Base-by-base conservation (phyloP, 2,113 vertebrate species). In the Chlorodrepanis virens region DNA sequence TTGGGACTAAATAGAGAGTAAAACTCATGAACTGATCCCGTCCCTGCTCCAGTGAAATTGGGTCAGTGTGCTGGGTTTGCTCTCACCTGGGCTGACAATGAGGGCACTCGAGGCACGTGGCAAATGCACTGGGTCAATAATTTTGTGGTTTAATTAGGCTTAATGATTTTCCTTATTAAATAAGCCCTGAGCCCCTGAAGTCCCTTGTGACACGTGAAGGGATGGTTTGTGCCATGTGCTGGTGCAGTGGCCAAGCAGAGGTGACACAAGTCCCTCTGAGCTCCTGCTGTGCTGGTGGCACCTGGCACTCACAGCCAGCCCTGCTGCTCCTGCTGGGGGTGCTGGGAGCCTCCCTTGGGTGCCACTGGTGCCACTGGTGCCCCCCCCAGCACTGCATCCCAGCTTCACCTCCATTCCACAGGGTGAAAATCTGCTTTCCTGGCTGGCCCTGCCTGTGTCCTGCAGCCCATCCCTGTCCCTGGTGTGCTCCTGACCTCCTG, bases 291-390 rank as follows among this genome's bases (percentile, higher is more conserved):
- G 5, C 57, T 69, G 39, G 0, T 12, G 31, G 45, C 47, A 22
- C 1, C 0, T 35, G 4, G 3, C 7, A 7, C 22, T 11, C 37
- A 4, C 0, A 0, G 35, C 21, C 63, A 2, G 17, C 47, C 3
- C 5, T 3, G 22, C 9, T 63, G 42, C 1, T 5, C 20, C 1
- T 56, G 18, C 47, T 11, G 42, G 29, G 5, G n/a, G 1, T 6
- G 7, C 67, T 28, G 70, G 42, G 1, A 25, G 6, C 15, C 5
- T 24, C 37, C 1, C 44, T 2, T 5, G 56, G 59, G 54, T 65
- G 59, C n/a, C 35, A 18, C 40, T 40, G 40, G 40, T 40, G 40
- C 39, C 39, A 39, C 3, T 45, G 52, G 1, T 44, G 42, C 3
- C 56, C 1, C 56, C 14, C 11, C 45, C n/a, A 17, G 53, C 1